Conservation (phyloP, 2,113 vertebrate species). For the Scolopax mira region DNA sequence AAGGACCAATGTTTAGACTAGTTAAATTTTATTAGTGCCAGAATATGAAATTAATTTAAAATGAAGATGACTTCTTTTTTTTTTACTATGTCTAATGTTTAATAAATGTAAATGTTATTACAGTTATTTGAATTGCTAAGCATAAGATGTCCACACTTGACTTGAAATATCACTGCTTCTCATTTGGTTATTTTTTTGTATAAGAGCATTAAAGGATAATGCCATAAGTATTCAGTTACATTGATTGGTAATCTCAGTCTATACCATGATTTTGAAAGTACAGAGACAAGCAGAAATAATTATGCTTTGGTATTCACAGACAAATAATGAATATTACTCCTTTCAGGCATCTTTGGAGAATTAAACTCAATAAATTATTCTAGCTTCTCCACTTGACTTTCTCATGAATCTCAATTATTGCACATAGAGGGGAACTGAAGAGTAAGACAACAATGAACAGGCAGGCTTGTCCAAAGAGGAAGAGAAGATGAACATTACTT, state of each 20-base stretch:
- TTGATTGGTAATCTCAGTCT: background rate
- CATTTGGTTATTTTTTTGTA: background rate
- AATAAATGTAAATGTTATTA: background rate
- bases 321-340: background rate
- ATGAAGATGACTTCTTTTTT: background rate
- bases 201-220: background rate
- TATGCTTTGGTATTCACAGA: background rate
- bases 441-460: background rate
- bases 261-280: background rate
- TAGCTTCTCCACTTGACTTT: background rate
- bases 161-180: background rate
- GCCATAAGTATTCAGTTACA: background rate
- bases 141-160: background rate
- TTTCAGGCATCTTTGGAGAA: background rate
- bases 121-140: background rate
- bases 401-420: background rate
- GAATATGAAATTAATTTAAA: conserved; percentile 24
- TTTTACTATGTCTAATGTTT: background rate
- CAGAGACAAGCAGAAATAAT: background rate
- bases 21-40: conserved; percentile 18
- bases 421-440: background rate
- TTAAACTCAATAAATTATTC: background rate
- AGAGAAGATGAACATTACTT: background rate
- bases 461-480: background rate
- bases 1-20: background rate